Evolutionary conservation across 2,888 invertebrate genomes (phyloP), one percentile per base, ranked within the genome.

Genomic region (Sussaba pulchella): DNA sequence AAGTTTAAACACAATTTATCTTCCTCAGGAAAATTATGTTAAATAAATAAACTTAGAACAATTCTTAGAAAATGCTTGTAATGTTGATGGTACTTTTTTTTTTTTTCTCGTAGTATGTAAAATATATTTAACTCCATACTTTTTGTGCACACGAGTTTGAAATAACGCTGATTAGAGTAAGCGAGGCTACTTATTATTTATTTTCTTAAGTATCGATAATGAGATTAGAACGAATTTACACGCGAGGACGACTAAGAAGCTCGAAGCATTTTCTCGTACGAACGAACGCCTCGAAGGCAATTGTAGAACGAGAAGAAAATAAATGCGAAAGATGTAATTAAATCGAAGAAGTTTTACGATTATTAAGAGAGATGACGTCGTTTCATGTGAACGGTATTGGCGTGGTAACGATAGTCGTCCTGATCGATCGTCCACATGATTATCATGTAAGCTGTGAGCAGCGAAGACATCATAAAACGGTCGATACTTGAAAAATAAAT

Each of bases 361-460:
- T 36, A 67, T 80, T 71, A 84, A 8, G 75, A 82, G 36, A 94
- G 85, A 86, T 94, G 93, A 61, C 91, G 89, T 75, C 92, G 92
- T 84, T 94, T 95, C 69, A 92, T 91, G 66, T 91, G 89, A 76
- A 94, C 91, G 81, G 94, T 94, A 57, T 86, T 87, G 81, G 93
- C 92, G 78, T 95, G 94, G 86, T 95, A 95, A 47, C 91, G 87
- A 71, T 93, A 93, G 88, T 95, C 95, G 39, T 91, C 92, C 43
- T 92, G 89, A 89, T 95, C 94, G 0, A 95, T 94, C 41, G 93
- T 94, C 95, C 95, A 95, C 54, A 94, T 94, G 61, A 94, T 86
- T 63, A 93, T 93, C 95, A 95, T 95, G 82, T 95, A 95, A 0
- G 89, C 61, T 2, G 94, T 94, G 21, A 95, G 89, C 66, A 95